Conservation (phyloP, 2,113 vertebrate species). For the Arenaria interpres region DNA sequence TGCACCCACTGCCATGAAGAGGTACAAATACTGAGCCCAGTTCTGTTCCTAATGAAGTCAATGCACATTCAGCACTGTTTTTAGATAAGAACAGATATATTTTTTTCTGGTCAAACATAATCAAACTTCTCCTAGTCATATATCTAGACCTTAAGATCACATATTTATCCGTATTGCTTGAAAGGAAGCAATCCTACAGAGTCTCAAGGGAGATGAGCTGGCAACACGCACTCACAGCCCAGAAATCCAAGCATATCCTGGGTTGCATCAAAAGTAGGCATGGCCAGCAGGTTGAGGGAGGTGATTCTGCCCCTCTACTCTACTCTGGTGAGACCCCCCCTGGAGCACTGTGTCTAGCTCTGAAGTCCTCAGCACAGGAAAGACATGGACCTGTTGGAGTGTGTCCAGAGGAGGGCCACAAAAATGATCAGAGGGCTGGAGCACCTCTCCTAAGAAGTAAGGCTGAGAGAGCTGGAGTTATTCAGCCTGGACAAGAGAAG, state of each 20-base stretch:
- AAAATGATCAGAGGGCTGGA: background rate
- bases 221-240: background rate
- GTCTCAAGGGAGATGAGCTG: background rate
- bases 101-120: background rate
- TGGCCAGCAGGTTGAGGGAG: background rate
- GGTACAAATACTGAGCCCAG: background rate
- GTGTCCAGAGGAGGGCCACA: background rate
- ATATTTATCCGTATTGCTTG: background rate
- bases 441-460: background rate
- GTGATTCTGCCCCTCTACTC: background rate
- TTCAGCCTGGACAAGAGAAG: background rate
- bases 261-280: background rate
- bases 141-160: background rate
- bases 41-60: background rate
- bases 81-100: background rate
- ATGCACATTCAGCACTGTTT: background rate
- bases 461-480: background rate
- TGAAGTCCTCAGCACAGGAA: background rate
- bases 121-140: background rate
- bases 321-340: background rate
- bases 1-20: background rate
- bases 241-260: fast-evolving
- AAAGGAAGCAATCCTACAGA: background rate
- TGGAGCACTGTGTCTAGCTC: background rate
- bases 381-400: background rate